phyloP scores from a whole-genome alignment of 2,797 vertebrate species.

The Serranus cabrilla region DNA sequence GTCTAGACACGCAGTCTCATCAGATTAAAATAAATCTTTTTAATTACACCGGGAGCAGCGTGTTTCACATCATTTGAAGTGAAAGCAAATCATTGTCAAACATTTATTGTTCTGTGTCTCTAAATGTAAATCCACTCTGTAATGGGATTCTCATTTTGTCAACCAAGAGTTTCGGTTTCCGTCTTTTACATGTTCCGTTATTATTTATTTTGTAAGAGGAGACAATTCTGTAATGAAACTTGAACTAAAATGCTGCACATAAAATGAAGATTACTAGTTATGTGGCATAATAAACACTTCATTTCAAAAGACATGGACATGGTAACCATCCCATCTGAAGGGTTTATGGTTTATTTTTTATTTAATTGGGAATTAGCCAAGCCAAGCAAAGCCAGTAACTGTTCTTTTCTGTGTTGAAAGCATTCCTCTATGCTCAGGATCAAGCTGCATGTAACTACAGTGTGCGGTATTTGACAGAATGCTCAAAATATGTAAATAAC shows the following conservation, averaged over 20 bases:
- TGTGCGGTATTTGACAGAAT: constrained; percentile 36
- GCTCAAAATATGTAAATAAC: constrained; percentile 44
- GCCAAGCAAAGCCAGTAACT: constrained; percentile 46
- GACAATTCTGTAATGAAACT: constrained; percentile 18
- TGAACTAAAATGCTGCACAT: constrained; percentile 6
- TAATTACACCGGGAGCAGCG: constrained; percentile 41
- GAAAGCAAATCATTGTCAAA: constrained; percentile 57
- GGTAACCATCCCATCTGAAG: constrained; percentile 32
- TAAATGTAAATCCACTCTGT: constrained; percentile 24
- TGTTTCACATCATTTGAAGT: constrained; percentile 57
- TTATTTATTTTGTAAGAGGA: constrained; percentile 41
- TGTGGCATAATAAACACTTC: constrained; percentile 31
- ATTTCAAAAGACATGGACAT: constrained; percentile 34
- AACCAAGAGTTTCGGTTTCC: constrained; percentile 19
- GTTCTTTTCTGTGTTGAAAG: constrained; percentile 34
- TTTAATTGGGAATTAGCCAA: constrained; percentile 51
- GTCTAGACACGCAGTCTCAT: constrained; percentile 48
- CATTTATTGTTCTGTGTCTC: constrained; percentile 47
- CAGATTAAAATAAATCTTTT: constrained; percentile 53
- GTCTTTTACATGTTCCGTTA: constrained; percentile 18
- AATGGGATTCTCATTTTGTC: constrained; percentile 34
- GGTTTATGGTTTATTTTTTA: constrained; percentile 38
- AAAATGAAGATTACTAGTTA: constrained; percentile 34
- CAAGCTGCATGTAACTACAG: constrained; percentile 11
- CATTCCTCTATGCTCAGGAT: constrained; percentile 26